Conservation (phyloP, 2,888 invertebrate species). For the Ptychoptera contaminata region DNA sequence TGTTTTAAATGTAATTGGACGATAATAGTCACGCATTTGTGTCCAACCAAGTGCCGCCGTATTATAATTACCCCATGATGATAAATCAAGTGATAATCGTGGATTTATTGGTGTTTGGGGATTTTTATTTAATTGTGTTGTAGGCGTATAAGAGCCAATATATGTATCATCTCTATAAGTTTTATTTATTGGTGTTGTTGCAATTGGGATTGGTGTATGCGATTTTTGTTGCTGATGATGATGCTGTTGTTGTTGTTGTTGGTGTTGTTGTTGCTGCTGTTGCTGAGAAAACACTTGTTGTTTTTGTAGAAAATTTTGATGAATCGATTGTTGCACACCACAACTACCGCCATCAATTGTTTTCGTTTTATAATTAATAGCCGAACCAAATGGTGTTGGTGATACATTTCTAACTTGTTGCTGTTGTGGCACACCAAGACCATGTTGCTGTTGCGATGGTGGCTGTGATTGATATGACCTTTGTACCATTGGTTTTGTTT, state of each 20-base stretch:
- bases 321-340: neutral
- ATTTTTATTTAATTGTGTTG: neutral
- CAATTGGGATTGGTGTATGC: conserved; percentile 5
- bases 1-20: conserved; percentile 45
- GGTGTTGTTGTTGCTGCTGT: conserved; percentile 4
- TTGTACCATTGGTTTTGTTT: neutral
- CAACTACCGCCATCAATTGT: neutral
- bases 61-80: conserved; percentile 46
- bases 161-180: too few species aligned
- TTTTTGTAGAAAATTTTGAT: neutral
- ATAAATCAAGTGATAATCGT: conserved; percentile 11
- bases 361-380: neutral
- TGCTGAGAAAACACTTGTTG: conserved; percentile 2
- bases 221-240: conserved; percentile 1
- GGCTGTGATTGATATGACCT: conserved; percentile 28
- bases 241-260: neutral
- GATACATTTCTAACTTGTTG: conserved; percentile 19
- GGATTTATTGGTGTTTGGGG: neutral
- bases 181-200: neutral
- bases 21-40: conserved; percentile 48
- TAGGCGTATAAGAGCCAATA: neutral
- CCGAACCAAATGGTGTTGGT: conserved; percentile 16
- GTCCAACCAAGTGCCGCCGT: conserved; percentile 75
- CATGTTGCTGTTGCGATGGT: conserved; percentile 2
- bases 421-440: conserved; percentile 5